Base-by-base conservation (phyloP, 2,113 vertebrate genomes). In the Dolichotis patagonum region DNA sequence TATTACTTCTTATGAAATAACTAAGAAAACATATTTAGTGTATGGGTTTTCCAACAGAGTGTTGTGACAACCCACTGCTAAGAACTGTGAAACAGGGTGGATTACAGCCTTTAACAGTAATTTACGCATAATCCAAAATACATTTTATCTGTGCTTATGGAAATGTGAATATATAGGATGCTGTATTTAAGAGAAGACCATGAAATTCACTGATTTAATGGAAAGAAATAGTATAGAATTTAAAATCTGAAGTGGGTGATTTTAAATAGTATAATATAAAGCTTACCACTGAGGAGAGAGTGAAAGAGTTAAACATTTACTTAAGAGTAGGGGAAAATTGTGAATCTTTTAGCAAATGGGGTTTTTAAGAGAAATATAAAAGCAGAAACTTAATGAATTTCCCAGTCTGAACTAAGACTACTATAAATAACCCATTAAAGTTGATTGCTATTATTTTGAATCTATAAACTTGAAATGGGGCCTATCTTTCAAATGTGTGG, bases 361-460 rank as follows among this genome's bases (percentile, higher is more conserved):
- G 0, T 91, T 96, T 96, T 98, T 93, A 96, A 94, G 93, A 95
- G 95, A 97, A 91, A 89, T 94, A 93, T 96, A 82, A 96, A 97
- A n/a, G 41, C 62, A 85, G 75, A 56, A 54, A 78, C 52, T 92
- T 88, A 94, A 94, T 96, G 94, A 97, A 97, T 69, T 95, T 87
- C 49, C 60, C 78, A 87, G 77, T 89, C n/a, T 90, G 35, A 94
- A 94, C 35, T 17, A 78, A 83, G 71, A 67, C 41, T 92, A 86
- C 73, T 91, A 89, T 96, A 94, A 96, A 95, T 97, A 96, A 90
- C 82, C 80, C 73, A 90, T 93, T 94, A 80, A 95, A 77, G 38
- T 24, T 75, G 71, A 94, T 87, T 93, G 85, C 62, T 96, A 65
- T 92, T 96, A 96, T 94, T 96, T 96, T 78, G 38, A 26, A 95